Conservation (phyloP, 2,888 invertebrate species). For the Reticulitermes lucifugus region DNA sequence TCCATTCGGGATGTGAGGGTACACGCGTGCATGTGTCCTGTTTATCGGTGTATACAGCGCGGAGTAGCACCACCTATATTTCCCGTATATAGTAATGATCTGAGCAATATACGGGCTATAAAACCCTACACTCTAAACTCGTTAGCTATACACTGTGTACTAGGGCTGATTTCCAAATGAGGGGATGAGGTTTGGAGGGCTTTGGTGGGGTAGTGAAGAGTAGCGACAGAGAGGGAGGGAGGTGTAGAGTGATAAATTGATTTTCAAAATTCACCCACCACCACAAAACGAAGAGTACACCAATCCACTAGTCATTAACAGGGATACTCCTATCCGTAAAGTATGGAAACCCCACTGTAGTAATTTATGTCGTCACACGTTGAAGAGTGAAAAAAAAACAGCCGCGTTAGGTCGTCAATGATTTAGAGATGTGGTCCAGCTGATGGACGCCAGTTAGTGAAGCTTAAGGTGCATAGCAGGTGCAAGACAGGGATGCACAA, state of each 20-base stretch:
- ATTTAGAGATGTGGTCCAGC: slow-evolving; percentile 41
- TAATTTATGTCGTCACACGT: slow-evolving; percentile 39
- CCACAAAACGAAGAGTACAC: slow-evolving; percentile 52
- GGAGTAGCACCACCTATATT: slow-evolving; percentile 40
- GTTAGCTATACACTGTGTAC: slow-evolving; percentile 29
- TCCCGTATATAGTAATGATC: slow-evolving; percentile 43
- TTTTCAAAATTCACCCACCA: slow-evolving; percentile 53
- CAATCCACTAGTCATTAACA: slow-evolving; percentile 50
- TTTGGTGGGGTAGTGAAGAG: slow-evolving; percentile 34
- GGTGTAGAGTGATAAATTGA: slow-evolving; percentile 53
- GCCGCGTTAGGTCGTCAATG: slow-evolving; percentile 35
- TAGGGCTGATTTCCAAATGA: slow-evolving; percentile 40
- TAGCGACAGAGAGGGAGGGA: slow-evolving; percentile 42
- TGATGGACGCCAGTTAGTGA: neutral
- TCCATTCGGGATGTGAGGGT: slow-evolving; percentile 20
- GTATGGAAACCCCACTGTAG: slow-evolving; percentile 31
- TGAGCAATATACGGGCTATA: slow-evolving; percentile 45
- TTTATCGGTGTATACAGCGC: neutral
- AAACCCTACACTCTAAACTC: slow-evolving; percentile 40
- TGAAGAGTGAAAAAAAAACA: neutral
- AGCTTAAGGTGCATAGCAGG: neutral
- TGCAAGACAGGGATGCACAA: neutral
- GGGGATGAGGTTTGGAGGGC: slow-evolving; percentile 19
- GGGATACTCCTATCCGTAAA: slow-evolving; percentile 26
- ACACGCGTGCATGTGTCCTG: slow-evolving; percentile 38